Conservation (phyloP, 2,888 invertebrate species). For the Caenorhabditis virilis region DNA sequence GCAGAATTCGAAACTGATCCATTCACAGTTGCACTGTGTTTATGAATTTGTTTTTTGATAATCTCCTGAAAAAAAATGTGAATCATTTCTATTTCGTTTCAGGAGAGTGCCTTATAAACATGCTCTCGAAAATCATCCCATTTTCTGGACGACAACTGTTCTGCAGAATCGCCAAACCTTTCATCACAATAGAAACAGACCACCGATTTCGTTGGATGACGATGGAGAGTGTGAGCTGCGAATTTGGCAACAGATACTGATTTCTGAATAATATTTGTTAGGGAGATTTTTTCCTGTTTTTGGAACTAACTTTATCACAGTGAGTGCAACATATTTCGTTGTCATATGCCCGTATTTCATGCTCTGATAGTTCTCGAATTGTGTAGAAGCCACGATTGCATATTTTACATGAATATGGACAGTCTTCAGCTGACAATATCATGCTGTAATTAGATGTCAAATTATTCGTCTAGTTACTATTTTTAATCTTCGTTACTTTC, state of each 20-base stretch:
- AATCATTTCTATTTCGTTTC: too few species aligned
- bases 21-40: too few species aligned
- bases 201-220: conserved; percentile 18
- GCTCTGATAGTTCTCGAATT: conserved; percentile 20
- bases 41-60: conserved; percentile 27
- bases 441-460: too few species aligned
- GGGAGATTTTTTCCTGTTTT: neutral
- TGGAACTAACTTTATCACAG: conserved; percentile 26
- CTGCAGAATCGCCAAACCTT: conserved; percentile 19
- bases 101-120: conserved; percentile 18
- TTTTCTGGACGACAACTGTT: conserved; percentile 5
- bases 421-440: conserved; percentile 2
- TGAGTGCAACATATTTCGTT: conserved; percentile 12
- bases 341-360: conserved; percentile 29
- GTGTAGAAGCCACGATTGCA: conserved; percentile 9
- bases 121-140: conserved; percentile 31
- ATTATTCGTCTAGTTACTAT: too few species aligned
- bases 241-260: conserved; percentile 15
- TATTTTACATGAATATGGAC: conserved; percentile 8
- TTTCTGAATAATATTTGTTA: conserved; percentile 13
- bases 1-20: too few species aligned
- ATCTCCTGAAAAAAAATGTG: conserved; percentile 31
- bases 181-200: conserved; percentile 30
- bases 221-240: conserved; percentile 13
- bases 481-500: too few species aligned